These are phyloP conservation scores for Apodemia hepburni DNA, from an alignment of 2,888 invertebrate genomes.

Conservation along the genomic window DNA sequence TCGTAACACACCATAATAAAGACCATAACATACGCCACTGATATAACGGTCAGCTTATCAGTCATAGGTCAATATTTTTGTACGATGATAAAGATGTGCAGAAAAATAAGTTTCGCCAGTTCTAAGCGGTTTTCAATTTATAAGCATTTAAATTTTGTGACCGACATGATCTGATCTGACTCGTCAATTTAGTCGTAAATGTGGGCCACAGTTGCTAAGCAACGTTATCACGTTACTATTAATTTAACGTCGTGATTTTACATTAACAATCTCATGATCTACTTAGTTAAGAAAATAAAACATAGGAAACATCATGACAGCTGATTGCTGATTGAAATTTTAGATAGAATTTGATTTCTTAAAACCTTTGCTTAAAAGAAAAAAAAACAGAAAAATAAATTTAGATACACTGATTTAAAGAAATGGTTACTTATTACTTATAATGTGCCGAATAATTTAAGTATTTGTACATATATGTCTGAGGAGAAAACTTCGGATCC, in stretches of 20 bases:
- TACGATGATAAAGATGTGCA: not conserved
- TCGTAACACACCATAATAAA: conserved; percentile 5
- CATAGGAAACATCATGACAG: not conserved
- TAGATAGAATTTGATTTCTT: too few species aligned
- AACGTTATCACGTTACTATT: not conserved
- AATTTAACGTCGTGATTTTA: not conserved
- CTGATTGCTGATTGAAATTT: too few species aligned
- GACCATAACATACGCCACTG: conserved; percentile 8
- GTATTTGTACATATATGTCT: too few species aligned
- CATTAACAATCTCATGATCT: not conserved
- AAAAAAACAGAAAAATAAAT: too few species aligned
- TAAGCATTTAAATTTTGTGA: not conserved
- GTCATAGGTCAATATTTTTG: not conserved
- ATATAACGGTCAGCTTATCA: not conserved
- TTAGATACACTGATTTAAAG: too few species aligned
- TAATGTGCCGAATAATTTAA: too few species aligned
- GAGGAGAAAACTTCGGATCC: too few species aligned
- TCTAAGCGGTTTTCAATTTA: not conserved
- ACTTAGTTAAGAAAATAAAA: not conserved
- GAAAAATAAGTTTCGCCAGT: conserved; percentile 6
- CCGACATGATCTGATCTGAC: not conserved
- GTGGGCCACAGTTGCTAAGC: conserved; percentile 1
- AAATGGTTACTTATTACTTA: too few species aligned
- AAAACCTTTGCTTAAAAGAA: too few species aligned
- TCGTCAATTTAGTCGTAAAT: not conserved